A percentile compares a stretch with the other conserved stretches of the same genome.
Conservation (phyloP, 2,888 invertebrate genomes). For the Drosophila kambysellisi region DNA sequence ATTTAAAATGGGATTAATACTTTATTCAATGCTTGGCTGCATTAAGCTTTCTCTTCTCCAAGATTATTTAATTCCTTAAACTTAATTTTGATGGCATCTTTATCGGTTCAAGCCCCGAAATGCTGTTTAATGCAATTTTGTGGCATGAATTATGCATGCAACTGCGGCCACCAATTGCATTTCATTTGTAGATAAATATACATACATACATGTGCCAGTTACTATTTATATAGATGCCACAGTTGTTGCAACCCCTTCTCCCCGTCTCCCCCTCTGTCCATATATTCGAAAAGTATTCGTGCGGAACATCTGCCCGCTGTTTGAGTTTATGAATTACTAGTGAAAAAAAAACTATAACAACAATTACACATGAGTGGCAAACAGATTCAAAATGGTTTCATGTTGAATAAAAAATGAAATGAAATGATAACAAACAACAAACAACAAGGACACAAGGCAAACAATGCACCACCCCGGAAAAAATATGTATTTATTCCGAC, state of each 20-base stretch:
- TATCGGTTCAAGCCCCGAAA: slow-evolving; percentile 23
- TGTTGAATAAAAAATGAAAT: slow-evolving; percentile 60
- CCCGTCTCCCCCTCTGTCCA: slow-evolving; percentile 31
- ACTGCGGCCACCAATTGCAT: slow-evolving; percentile 59
- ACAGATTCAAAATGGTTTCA: slow-evolving; percentile 69
- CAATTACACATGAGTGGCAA: slow-evolving; percentile 24
- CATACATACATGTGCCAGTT: slow-evolving; percentile 24
- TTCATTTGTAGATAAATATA: slow-evolving; percentile 52
- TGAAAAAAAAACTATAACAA: slow-evolving; percentile 21
- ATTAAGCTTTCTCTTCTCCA: not conserved
- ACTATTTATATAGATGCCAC: slow-evolving; percentile 14
- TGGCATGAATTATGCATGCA: slow-evolving; percentile 66
- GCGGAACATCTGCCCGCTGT: slow-evolving; percentile 65
- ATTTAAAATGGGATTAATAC: not conserved
- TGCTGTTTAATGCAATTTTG: slow-evolving; percentile 34
- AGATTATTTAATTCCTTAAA: slow-evolving; percentile 8
- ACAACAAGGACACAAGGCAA: slow-evolving; percentile 27
- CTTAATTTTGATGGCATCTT: slow-evolving; percentile 18
- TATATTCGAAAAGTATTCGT: slow-evolving; percentile 41
- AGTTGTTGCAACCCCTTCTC: not conserved
- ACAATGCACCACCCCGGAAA: slow-evolving; percentile 29
- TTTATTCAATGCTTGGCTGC: not conserved
- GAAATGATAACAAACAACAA: slow-evolving; percentile 68
- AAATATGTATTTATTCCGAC: slow-evolving; percentile 1
- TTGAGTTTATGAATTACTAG: slow-evolving; percentile 64